Evolutionary conservation across 2,797 vertebrate genomes (phyloP).

Genomic region (Brachymystax lenok): DNA sequence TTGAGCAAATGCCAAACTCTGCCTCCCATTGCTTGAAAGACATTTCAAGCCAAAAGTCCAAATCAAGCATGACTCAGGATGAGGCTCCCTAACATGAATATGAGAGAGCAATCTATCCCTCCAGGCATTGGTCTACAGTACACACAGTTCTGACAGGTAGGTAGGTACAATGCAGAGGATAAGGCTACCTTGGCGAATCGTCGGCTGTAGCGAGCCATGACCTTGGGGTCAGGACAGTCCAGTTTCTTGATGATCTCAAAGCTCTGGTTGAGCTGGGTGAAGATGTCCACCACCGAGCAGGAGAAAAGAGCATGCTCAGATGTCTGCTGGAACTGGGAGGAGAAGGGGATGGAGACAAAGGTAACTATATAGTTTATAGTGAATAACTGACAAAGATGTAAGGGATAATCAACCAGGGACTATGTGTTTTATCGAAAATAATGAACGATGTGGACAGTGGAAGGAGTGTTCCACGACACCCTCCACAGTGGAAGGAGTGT

Average conservation of each 20-base stretch:
- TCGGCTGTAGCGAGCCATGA: slow-evolving; percentile 92
- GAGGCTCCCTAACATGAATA: not conserved
- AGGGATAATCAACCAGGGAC: too few species aligned
- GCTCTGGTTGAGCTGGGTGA: slow-evolving; percentile 99
- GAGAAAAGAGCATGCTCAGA: slow-evolving; percentile 98
- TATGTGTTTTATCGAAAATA: too few species aligned
- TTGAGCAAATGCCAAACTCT: not conserved
- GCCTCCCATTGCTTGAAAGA: not conserved
- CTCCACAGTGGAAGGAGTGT: too few species aligned
- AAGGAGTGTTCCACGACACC: too few species aligned
- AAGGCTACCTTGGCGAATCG: slow-evolving; percentile 91
- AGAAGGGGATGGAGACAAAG: not conserved
- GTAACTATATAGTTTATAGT: not conserved
- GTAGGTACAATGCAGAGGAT: not conserved
- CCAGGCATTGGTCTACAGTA: not conserved
- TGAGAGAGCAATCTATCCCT: not conserved
- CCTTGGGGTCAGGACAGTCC: slow-evolving; percentile 91
- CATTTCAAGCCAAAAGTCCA: not conserved
- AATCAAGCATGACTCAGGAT: not conserved
- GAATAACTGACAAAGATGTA: not conserved
- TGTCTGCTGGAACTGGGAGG: slow-evolving; percentile 93
- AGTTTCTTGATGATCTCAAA: slow-evolving; percentile 99
- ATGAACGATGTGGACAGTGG: too few species aligned
- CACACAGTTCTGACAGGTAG: not conserved
- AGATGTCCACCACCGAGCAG: slow-evolving; percentile 98